Evolutionary conservation across 1,140 invertebrate genomes (phyloP), one percentile per base, ranked within the genome.

Genomic region (Drosophila pruinosa): DNA sequence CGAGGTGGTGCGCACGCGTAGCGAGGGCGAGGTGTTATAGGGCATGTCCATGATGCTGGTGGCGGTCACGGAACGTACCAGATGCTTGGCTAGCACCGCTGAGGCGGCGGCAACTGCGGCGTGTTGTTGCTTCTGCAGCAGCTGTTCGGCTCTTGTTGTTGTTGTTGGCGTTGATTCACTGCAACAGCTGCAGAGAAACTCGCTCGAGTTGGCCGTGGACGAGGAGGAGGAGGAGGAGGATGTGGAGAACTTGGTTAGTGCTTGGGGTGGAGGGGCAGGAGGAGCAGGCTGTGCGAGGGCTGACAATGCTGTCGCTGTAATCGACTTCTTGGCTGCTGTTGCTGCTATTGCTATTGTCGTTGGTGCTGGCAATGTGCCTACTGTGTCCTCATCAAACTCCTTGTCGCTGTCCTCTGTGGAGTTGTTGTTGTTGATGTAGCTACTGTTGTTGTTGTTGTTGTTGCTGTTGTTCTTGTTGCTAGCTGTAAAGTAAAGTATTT

Each of bases 1-100:
- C 77, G 92, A 91, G 63, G 83, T 92, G 90, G 93, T 93, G 91
- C 93, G 93, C 71, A 93, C 90, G 63, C 93, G 93, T 90, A 93
- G 90, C 88, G 93, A 93, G 68, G 93, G 93, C 86, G 92, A 93
- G 50, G 92, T 92, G 91, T 92, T 93, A 72, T 85, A 91, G 57
- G 90, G 89, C 89, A 90, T 90, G 43, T 91, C 89, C 89, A 91
- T 91, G 80, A 90, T 90, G 77, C 89, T 90, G 38, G 85, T 90
- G 43, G 85, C 89, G 43, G 89, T 90, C 31, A 90, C 89, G 43
- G 85, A 89, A 15, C 89, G 73, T 47, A 86, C 89, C 22, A 86
- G 56, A 41, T 83, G 71, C 54, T 78, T 82, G 64, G 78, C 75
- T 58, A 83, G 62, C 38, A 69, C 57, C 59, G 68, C 52, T 24